Evolutionary conservation across 1,140 invertebrate genomes (phyloP).

Genomic region (Leptinotarsa defecta): DNA sequence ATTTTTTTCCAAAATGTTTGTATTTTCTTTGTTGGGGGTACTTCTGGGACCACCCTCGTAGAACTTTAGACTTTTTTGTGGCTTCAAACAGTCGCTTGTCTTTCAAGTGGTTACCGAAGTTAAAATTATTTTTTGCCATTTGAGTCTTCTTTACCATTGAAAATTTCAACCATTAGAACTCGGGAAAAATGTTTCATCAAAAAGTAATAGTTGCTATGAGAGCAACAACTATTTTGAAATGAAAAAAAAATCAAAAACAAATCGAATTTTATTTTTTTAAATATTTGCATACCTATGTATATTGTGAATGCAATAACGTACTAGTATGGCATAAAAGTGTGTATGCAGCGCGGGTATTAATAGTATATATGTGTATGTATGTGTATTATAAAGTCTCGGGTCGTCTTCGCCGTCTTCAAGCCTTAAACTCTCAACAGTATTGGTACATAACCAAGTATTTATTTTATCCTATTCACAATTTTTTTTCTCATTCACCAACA

Average conservation of each 20-base stretch:
- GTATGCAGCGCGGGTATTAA: background rate
- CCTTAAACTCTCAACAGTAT: background rate
- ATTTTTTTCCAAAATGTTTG: no score
- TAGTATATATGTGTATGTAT: background rate
- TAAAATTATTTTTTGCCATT: no score
- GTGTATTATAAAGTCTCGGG: background rate
- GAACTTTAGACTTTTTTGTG: no score
- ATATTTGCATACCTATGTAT: background rate
- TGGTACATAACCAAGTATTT: background rate
- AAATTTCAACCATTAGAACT: no score
- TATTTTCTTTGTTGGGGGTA: no score
- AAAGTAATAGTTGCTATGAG: no score
- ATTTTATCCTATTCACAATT: background rate
- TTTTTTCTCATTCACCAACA: no score
- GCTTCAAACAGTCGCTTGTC: no score
- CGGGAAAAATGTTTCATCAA: no score
- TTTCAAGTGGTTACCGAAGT: no score
- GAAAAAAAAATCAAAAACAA: background rate
- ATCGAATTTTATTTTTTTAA: background rate
- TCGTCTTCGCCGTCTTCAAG: background rate
- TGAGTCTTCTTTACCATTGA: no score
- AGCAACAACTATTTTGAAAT: background rate
- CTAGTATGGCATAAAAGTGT: background rate
- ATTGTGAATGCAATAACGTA: background rate
- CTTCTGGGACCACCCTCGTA: no score